Evolutionary conservation across 2,113 vertebrate genomes (phyloP).

Genomic region (Zosterops hypoxanthus): DNA sequence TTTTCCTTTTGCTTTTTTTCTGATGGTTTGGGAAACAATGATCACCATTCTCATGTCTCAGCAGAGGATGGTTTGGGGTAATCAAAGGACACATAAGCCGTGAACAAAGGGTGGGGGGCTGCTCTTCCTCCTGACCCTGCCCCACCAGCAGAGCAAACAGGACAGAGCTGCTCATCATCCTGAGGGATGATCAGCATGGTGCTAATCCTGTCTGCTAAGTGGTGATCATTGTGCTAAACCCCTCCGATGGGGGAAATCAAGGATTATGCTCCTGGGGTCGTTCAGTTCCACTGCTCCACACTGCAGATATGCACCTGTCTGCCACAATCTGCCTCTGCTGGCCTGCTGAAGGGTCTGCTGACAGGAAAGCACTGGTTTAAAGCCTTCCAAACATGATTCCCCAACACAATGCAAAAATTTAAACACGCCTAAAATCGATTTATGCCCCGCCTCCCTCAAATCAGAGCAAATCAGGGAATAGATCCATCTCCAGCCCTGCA

Average conservation of each 20-base stretch:
- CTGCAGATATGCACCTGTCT: not conserved
- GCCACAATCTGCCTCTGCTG: not conserved
- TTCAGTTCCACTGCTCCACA: not conserved
- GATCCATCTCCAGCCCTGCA: not conserved
- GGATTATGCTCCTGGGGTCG: not conserved
- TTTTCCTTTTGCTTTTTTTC: not conserved
- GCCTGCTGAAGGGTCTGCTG: not conserved
- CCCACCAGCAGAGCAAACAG: not conserved
- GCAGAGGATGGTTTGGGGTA: not conserved
- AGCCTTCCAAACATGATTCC: not conserved
- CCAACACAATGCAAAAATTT: not conserved
- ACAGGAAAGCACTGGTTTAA: not conserved
- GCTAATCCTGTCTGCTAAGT: not conserved
- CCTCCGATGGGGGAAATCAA: not conserved
- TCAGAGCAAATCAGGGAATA: not conserved
- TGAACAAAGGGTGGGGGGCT: not conserved
- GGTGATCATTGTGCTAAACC: not conserved
- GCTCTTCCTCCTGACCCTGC: not conserved
- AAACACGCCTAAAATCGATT: not conserved
- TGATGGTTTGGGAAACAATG: not conserved
- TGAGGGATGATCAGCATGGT: not conserved
- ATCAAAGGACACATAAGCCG: not conserved
- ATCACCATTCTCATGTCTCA: not conserved
- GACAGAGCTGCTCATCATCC: not conserved
- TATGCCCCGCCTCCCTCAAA: rapidly evolving